Evolutionary conservation across 1,140 invertebrate genomes (phyloP).

Genomic region (Armadillidium nasatum): DNA sequence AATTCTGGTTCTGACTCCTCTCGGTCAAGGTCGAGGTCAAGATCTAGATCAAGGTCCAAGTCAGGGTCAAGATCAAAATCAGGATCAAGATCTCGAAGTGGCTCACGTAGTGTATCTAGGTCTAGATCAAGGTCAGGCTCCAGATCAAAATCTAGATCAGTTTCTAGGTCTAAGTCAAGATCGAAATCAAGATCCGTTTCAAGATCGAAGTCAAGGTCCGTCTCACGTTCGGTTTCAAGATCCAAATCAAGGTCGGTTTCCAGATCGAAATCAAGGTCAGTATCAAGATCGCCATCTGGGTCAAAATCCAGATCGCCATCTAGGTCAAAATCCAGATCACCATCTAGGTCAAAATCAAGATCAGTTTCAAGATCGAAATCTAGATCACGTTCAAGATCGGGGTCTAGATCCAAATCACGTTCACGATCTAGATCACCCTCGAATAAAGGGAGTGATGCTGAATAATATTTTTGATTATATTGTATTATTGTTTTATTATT

Average conservation of each 20-base stretch:
- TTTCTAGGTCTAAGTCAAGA: slow-evolving; percentile 32
- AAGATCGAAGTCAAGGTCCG: slow-evolving; percentile 46
- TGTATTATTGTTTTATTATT: too few relatives aligned
- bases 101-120: too few relatives aligned
- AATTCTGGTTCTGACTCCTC: too few relatives aligned
- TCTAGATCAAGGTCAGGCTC: slow-evolving; percentile 24
- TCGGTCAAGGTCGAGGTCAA: slow-evolving; percentile 22
- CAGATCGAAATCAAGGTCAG: slow-evolving; percentile 48
- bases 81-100: slow-evolving; percentile 48
- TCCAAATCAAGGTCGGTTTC: slow-evolving; percentile 43
- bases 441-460: not conserved
- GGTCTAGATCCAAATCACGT: slow-evolving; percentile 43
- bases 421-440: slow-evolving; percentile 27
- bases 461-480: too few relatives aligned
- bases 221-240: slow-evolving; percentile 4
- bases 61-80: slow-evolving; percentile 47
- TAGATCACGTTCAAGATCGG: slow-evolving; percentile 48
- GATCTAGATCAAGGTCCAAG: slow-evolving; percentile 28
- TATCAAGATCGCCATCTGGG: too few relatives aligned
- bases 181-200: slow-evolving; percentile 48
- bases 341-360: slow-evolving; percentile 31
- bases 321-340: slow-evolving; percentile 20
- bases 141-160: slow-evolving; percentile 39
- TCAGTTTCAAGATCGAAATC: slow-evolving; percentile 43
- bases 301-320: slow-evolving; percentile 23